Conservation (phyloP, 2,797 vertebrate genomes). For the Pelobates cultripes region DNA sequence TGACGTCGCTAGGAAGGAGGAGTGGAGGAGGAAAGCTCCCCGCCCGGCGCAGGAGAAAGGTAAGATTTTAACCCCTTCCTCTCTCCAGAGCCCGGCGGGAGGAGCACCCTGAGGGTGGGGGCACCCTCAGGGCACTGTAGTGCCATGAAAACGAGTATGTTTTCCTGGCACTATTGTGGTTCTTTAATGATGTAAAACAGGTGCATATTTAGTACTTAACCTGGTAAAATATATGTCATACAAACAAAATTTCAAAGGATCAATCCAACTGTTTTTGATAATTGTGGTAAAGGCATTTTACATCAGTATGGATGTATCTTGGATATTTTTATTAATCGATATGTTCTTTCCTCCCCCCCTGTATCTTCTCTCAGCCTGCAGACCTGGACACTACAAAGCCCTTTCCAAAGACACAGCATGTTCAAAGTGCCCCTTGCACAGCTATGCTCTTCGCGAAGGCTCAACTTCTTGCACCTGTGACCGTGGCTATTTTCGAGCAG, state of each 20-base stretch:
- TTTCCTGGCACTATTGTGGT: too few species aligned
- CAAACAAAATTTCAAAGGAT: too few species aligned
- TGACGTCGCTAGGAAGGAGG: too few species aligned
- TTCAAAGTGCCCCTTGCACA: conserved; percentile 92
- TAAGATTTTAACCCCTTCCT: too few species aligned
- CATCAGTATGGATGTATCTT: neutral
- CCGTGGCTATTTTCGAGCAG: conserved; percentile 90
- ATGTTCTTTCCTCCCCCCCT: conserved; percentile 53
- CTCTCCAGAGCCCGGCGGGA: too few species aligned
- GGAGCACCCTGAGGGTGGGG: too few species aligned
- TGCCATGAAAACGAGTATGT: too few species aligned
- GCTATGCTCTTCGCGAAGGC: conserved; percentile 91
- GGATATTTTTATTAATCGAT: conserved; percentile 10
- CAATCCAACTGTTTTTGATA: neutral
- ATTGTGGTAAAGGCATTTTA: neutral
- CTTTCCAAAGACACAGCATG: conserved; percentile 86
- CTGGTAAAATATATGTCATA: neutral
- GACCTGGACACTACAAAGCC: conserved; percentile 93
- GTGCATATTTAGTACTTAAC: neutral
- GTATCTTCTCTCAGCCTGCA: conserved; percentile 79
- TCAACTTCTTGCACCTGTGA: conserved; percentile 93
- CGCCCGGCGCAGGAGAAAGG: too few species aligned
- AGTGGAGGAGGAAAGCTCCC: too few species aligned
- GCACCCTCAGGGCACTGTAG: too few species aligned
- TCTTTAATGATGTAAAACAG: neutral